Evolutionary conservation across 2,113 vertebrate genomes (phyloP), one percentile per base, ranked within the genome.

Genomic region (Lepus americanus): DNA sequence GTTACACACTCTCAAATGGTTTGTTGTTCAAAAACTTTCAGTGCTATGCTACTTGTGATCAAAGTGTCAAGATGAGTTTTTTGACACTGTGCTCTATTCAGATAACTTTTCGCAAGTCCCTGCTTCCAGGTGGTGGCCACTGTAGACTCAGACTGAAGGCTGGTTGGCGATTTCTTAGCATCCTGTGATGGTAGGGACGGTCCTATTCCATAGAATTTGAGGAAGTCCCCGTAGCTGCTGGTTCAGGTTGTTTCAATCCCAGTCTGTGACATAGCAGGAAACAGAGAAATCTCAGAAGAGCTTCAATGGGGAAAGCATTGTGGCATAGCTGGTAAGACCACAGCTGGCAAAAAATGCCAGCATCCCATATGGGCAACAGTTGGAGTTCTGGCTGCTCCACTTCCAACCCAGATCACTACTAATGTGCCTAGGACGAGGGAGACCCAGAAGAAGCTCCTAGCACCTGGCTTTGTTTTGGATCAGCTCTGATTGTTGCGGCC

Each of bases 11-110:
- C 97, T 98, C 97, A 97, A 98, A 98, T 98, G 97, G 97, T 97
- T 98, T 98, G 98, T 98, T 98, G 98, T 98, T 98, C 98, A 98
- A 98, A 98, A 98, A 98, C 98, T 98, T 98, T 96, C 5, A 5
- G 94, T 97, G 97, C 96, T 97, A 92, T 67, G 73, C 95, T 97
- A 97, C 96, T 98, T 97, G 96, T 98, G 98, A 98, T 98, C 98
- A 96, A 97, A 97, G 96, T 96, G 97, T 97, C 96, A 89, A 96
- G 97, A 94, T 78, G 97, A 95, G 95, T 92, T 96, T 97, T 11
- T 49, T 23, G 94, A 98, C 92, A 77, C 82, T 23, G 14, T 74
- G 66, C 76, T 97, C 96, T 87, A 94, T 85, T 78, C 36, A 11
- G 39, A 84, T 97, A 87, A 77, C 92, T 76, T 77, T 96, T 59